Conservation (phyloP, 2,888 invertebrate species). For the Nipponacmea schrenckii region DNA sequence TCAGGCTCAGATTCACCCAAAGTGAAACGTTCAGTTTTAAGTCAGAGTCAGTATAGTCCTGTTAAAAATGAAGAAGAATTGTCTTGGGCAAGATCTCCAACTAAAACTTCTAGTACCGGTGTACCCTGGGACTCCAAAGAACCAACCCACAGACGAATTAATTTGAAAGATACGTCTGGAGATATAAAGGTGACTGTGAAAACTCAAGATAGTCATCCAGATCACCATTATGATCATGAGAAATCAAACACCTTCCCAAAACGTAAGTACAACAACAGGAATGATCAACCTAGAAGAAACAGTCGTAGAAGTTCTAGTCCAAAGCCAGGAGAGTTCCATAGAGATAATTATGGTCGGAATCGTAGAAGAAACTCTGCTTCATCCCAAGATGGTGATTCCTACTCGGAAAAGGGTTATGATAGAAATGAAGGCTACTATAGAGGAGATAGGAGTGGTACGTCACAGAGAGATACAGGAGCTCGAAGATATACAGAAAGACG, state of each 20-base stretch:
- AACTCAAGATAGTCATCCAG: conserved; percentile 24
- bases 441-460: conserved; percentile 24
- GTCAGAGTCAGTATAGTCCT: neutral
- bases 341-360: neutral
- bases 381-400: conserved; percentile 6
- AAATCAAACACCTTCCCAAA: neutral
- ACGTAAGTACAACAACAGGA: neutral
- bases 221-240: conserved; percentile 2
- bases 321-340: neutral
- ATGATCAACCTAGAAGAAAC: neutral
- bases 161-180: conserved; percentile 36
- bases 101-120: neutral
- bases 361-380: neutral
- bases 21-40: conserved; percentile 19
- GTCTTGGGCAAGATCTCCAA: no score
- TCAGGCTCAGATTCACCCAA: conserved; percentile 23
- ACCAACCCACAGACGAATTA: conserved; percentile 29
- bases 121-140: neutral
- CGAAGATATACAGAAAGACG: neutral
- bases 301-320: neutral
- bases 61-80: neutral
- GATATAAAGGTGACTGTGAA: conserved; percentile 52
- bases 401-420: conserved; percentile 23
- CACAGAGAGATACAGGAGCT: neutral
- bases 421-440: conserved; percentile 12